Evolutionary conservation across 2,888 invertebrate species (phyloP).

Genomic region (Lasioglossum zephyrum): DNA sequence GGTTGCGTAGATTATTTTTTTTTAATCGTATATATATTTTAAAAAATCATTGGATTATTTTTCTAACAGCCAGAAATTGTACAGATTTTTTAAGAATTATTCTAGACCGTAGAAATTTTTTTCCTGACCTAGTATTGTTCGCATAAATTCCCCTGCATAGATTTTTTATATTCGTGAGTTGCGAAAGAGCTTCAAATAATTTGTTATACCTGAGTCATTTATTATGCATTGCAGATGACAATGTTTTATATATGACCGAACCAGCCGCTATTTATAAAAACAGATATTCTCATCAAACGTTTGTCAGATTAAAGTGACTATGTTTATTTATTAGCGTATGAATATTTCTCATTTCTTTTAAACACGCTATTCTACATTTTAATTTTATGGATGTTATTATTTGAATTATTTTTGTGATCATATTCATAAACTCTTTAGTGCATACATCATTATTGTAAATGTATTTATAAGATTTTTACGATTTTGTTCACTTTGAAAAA

Average conservation of each 20-base stretch:
- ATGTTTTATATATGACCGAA: neutral
- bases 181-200: neutral
- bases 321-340: slow-evolving; percentile 9
- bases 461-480: neutral
- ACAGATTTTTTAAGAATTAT: neutral
- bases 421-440: neutral
- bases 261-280: neutral
- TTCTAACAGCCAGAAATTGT: neutral
- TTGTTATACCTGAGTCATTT: neutral
- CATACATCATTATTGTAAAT: neutral
- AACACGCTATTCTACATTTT: neutral
- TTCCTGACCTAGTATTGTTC: neutral
- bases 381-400: neutral
- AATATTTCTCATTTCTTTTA: neutral
- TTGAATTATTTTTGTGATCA: neutral
- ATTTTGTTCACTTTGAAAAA: neutral
- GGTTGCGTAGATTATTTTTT: too few species aligned
- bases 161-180: neutral
- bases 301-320: neutral
- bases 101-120: neutral
- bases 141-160: neutral
- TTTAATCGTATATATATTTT: too few species aligned
- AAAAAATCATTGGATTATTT: too few species aligned
- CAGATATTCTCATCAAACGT: neutral
- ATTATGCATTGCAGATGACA: neutral